Base-by-base conservation (phyloP, 2,797 vertebrate genomes). In the Rhodeus uyekii region DNA sequence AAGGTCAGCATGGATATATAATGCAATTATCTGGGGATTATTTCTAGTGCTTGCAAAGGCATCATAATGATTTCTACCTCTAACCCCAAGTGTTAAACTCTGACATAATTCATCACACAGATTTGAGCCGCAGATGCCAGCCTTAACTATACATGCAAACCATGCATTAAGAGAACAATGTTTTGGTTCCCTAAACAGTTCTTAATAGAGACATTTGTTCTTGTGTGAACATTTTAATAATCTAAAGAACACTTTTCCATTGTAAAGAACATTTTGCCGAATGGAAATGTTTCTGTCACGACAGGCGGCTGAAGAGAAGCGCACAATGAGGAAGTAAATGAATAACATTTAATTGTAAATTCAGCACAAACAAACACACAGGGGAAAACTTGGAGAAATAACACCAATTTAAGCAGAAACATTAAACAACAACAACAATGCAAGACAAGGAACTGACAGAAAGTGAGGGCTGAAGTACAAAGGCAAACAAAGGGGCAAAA, bases 21-120 rank as follows among this genome's bases (percentile, higher is more conserved):
- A 71, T 36, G 39, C 67, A 72, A 72, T 80, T 80, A 72, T 61
- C 29, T 69, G n/a, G 29, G 9, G 67, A 6, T 72, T 48, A 61
- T 72, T 24, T 27, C 19, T 7, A 2, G 22, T 24, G 8, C 8
- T 24, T 34, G 9, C 44, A 22, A 48, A 71, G 32, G 29, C 44
- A 50, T 29, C 32, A 50, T 34, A 19, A 34, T n/a, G 69, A 34
- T 34, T n/a, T 72, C 14, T 22, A 50, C 44, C 44, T 50, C 44
- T 34, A 72, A 72, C 44, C 44, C 27, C 32, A 46, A 73, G 32
- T 8, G 48, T 73, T 53, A n/a, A n/a, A 46, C 67, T 69, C 8
- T 44, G 67, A 13, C 29, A n/a, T 2, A 22, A 36, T 12, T 24
- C 69, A 53, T 73, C 3, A 34, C 69, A 73, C 32, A 36, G 2